phyloP scores from a whole-genome alignment of 2,797 vertebrate species.

The Micropoecilia bifurca region DNA sequence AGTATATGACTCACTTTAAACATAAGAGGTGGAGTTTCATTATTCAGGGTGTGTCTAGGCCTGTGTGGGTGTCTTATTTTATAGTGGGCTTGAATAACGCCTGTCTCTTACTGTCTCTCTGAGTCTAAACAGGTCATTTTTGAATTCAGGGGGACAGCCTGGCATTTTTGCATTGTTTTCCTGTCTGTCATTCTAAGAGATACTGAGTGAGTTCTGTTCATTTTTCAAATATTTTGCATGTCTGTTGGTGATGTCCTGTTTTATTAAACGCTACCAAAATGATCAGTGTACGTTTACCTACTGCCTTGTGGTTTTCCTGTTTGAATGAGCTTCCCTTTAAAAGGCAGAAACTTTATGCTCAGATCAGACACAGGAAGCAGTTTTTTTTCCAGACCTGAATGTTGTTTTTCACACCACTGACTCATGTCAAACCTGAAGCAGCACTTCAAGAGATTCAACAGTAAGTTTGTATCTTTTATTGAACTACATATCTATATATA shows the following conservation, averaged over 20 bases:
- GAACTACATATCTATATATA: background rate
- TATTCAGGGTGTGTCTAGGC: background rate
- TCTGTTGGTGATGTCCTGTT: background rate
- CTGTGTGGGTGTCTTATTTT: background rate
- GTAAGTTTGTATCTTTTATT: slow-evolving; percentile 1
- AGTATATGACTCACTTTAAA: background rate
- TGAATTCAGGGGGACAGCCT: background rate
- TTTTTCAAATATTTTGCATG: background rate
- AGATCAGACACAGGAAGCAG: slow-evolving; percentile 1
- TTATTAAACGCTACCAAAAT: background rate
- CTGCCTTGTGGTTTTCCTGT: background rate
- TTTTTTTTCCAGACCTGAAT: background rate
- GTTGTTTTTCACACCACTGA: background rate
- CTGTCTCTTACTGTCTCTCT: background rate
- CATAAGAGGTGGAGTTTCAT: background rate
- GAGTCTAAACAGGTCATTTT: background rate
- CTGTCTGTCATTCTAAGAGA: background rate
- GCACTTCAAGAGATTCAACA: background rate
- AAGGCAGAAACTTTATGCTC: background rate
- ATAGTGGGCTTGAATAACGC: background rate
- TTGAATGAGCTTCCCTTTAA: background rate
- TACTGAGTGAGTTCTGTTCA: background rate
- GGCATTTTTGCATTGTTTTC: too few species aligned
- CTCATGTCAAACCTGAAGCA: background rate
- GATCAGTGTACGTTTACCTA: background rate